Evolutionary conservation across 2,113 vertebrate genomes (phyloP), one percentile per base, ranked within the genome.

Genomic region (Crocuta crocuta): DNA sequence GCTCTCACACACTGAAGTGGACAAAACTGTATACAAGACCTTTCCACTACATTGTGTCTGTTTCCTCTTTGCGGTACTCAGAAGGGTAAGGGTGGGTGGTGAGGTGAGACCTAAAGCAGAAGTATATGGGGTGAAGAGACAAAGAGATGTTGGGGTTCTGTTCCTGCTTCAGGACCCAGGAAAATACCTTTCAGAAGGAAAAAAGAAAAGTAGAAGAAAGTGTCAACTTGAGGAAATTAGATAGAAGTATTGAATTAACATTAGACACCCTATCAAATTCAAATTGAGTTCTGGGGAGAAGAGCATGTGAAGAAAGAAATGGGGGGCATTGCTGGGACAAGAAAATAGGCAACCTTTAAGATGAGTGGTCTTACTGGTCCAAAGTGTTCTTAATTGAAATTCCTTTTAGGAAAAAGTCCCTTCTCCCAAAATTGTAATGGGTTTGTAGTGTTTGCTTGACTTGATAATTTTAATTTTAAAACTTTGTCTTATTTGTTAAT

Each of bases 381-480:
- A 70, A 55, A 73, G 26, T 33, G 55, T 80, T 80, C 45, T 68
- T 83, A 65, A 24, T 63, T 73, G 79, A 96, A 90, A 90, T 73
- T 92, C 65, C 73, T 81, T 94, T 92, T 53, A 63, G 50, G 33
- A 53, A n/a, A 88, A 80, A 66, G 19, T 31, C 24, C 16, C n/a
- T 63, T 81, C 63, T 84, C 35, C 55, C 28, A 24, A 63, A 94
- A 94, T 81, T 92, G 33, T 65, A 84, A 73, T 53, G 70, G 48
- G 10, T 95, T 84, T 78, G 1, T 81, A 88, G n/a, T 26, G 91
- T 87, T 97, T 91, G 16, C 78, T 50, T 58, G 12, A 93, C 58
- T 95, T 95, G 80, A 58, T 58, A 17, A 74, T 55, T 81, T 89
- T 73, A 89, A 94, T 48, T 91, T 76, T 23, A 39, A 79, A 86